Conservation (phyloP, 2,888 invertebrate species). For the Hemistola chrysoprasaria region DNA sequence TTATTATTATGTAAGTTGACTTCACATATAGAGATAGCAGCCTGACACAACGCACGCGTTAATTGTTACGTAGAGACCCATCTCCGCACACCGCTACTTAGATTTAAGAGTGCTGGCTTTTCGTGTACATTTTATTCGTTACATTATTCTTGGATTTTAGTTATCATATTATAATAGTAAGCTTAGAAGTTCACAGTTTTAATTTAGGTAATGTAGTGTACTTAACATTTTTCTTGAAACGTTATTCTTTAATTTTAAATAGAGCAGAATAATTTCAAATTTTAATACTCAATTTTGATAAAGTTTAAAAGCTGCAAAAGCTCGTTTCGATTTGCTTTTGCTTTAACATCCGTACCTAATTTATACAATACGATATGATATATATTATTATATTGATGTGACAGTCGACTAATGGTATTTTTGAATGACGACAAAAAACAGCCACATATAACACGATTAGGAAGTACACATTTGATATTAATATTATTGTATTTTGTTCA, state of each 20-base stretch:
- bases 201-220: no score
- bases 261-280: no score
- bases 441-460: constrained; percentile 18
- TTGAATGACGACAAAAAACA: constrained; percentile 25
- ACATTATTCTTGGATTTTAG: no score
- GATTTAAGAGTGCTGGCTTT: constrained; percentile 5
- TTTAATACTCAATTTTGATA: no score
- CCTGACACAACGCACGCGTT: constrained; percentile 51
- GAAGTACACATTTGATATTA: constrained; percentile 18
- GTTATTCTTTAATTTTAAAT: no score
- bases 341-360: constrained; percentile 27
- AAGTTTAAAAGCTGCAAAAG: constrained; percentile 6
- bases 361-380: constrained; percentile 34
- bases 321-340: constrained; percentile 27
- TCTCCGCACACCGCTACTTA: constrained; percentile 18
- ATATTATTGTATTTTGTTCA: constrained; percentile 44
- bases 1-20: constrained; percentile 58
- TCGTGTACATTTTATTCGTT: neutral
- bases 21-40: constrained; percentile 55
- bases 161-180: no score
- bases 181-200: no score
- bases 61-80: constrained; percentile 22
- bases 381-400: no score
- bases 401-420: constrained; percentile 35
- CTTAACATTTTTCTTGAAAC: no score